phyloP scores from a whole-genome alignment of 1,140 invertebrate species.

The Eueides isabella region DNA sequence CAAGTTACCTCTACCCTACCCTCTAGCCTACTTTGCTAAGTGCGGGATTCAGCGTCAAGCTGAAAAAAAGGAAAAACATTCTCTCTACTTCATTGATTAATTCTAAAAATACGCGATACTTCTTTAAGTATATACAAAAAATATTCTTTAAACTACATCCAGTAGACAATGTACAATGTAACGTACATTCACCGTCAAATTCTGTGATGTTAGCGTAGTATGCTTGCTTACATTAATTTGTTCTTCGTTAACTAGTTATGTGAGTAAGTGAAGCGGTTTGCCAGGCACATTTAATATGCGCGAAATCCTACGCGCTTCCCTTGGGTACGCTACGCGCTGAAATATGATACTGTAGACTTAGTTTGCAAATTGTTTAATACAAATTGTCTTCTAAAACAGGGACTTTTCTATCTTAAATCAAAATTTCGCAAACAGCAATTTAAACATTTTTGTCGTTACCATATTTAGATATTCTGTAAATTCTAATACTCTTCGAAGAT shows the following conservation, averaged over 20 bases:
- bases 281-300: conserved; percentile 6
- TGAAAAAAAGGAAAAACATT: too few species aligned
- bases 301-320: conserved; percentile 12
- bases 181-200: not conserved
- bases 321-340: not conserved
- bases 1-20: too few species aligned
- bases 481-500: too few species aligned
- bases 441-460: not conserved
- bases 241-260: conserved; percentile 16
- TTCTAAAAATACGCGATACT: too few species aligned
- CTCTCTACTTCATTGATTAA: too few species aligned
- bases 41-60: too few species aligned
- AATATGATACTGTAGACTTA: conserved; percentile 14
- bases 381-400: conserved; percentile 6
- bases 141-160: not conserved
- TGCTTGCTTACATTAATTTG: conserved; percentile 19
- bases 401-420: not conserved
- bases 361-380: conserved; percentile 10
- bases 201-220: not conserved
- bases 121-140: too few species aligned
- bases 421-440: not conserved
- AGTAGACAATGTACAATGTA: not conserved
- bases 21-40: too few species aligned
- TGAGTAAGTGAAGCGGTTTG: conserved; percentile 6
- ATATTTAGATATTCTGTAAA: too few species aligned